Evolutionary conservation across 2,888 invertebrate species (phyloP), one percentile per base, ranked within the genome.

Genomic region (Acanthosepion lycidas): DNA sequence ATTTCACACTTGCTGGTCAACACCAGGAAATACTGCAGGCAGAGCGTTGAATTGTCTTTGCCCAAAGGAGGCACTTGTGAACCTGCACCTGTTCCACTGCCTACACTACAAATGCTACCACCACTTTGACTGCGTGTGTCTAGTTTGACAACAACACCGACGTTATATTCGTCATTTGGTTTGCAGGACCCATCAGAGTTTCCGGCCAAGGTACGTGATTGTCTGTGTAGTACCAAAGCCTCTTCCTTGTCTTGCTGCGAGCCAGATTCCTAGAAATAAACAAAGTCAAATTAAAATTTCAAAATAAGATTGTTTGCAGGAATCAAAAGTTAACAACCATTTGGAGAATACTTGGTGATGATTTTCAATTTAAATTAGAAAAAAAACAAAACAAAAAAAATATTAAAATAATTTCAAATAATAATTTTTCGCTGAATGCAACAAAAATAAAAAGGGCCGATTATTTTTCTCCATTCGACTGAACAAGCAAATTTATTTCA

Each of bases 111-210:
- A 51, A 78, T 18, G 15, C 93, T 93, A 26, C 93, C 53, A 18
- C 93, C 53, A 49, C 92, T 94, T n/a, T 94, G 93, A 42, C 94
- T 95, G 33, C 94, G 94, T 28, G 95, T 95, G 95, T 98, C 97
- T 95, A 98, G 98, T n/a, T 98, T 98, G 64, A 98, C 98, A 33
- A 98, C 98, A 91, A 98, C 97, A 0, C 98, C 98, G 42, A 98
- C 98, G 96, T 98, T 98, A 97, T 98, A 98, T 96, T 98, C 98
- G 95, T 98, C 98, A 0, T 96, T 95, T 94, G 98, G 98, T 95
- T 98, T 98, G 33, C 98, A 97, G 95, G 98, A 98, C 6, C 53
- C 53, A 95, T 98, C 98, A 0, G 98, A 97, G 96, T 98, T 98
- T 95, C 98, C 98, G 95, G 98, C 98, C 93, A 98, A 98, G 42